A percentile compares a stretch with the other conserved stretches of the same genome.
Evolutionary conservation across 1,140 invertebrate genomes (phyloP).

Genomic region (Ceratina australensis): DNA sequence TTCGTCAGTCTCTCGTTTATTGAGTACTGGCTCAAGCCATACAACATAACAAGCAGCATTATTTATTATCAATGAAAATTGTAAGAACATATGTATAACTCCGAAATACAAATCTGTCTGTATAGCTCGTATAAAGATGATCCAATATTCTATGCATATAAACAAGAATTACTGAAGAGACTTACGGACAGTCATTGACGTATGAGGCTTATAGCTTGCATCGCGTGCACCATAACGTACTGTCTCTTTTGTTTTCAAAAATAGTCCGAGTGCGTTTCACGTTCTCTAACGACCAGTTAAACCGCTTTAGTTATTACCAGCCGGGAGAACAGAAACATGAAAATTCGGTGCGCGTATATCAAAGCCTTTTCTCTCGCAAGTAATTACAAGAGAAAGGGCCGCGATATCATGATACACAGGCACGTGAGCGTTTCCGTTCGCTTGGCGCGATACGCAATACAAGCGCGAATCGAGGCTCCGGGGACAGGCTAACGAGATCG

Average conservation of each 20-base stretch:
- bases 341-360: constrained; percentile 16
- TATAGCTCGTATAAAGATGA: no score
- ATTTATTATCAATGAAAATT: no score
- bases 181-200: no score
- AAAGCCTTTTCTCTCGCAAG: background rate
- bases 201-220: no score
- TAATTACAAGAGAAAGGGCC: constrained; percentile 35
- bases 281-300: background rate
- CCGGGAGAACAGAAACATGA: background rate
- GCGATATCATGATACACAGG: constrained; percentile 6
- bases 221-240: no score
- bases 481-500: constrained; percentile 44
- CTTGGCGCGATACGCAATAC: background rate
- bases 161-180: no score
- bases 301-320: background rate
- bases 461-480: background rate
- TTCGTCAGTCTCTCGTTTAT: constrained; percentile 42
- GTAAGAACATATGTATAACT: no score
- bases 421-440: constrained; percentile 22
- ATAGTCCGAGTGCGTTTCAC: background rate
- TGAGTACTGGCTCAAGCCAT: background rate
- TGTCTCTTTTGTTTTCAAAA: no score
- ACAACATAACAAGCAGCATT: no score
- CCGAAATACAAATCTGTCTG: no score
- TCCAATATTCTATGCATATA: no score